phyloP scores from a whole-genome alignment of 2,113 vertebrate genomes.

The Callipepla squamata region DNA sequence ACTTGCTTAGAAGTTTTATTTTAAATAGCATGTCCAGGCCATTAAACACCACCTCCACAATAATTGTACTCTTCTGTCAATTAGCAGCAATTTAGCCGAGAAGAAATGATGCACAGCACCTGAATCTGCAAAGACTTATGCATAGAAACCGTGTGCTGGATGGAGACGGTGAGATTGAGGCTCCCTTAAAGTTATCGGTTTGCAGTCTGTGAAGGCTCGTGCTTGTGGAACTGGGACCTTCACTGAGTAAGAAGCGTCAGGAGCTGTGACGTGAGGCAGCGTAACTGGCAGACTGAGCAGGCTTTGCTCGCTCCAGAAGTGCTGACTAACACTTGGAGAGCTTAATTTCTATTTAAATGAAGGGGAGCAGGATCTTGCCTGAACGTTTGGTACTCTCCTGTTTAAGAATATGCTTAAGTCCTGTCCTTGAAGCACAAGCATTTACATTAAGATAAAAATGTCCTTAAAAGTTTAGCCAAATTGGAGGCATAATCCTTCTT shows the following conservation, averaged over 20 bases:
- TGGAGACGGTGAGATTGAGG: accelerated
- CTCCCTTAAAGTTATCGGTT: background rate
- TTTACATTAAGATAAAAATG: background rate
- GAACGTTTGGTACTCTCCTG: background rate
- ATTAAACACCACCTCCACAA: background rate
- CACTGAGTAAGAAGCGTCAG: background rate
- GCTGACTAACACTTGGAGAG: background rate
- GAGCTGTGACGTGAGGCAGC: background rate
- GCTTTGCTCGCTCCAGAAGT: background rate
- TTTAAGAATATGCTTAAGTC: background rate
- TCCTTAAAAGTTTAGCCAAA: background rate
- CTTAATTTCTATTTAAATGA: constrained; percentile 37
- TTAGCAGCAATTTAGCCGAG: background rate
- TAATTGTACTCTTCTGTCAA: background rate
- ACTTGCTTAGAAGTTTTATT: background rate
- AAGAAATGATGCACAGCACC: background rate
- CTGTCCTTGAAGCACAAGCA: background rate
- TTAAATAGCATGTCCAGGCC: background rate
- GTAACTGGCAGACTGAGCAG: background rate
- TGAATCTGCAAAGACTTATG: background rate
- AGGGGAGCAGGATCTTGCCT: background rate
- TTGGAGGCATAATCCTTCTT: background rate
- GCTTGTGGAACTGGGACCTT: background rate
- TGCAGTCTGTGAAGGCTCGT: background rate
- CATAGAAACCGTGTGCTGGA: background rate